These are phyloP conservation scores for Chlorops oryzae DNA, from an alignment of 1,140 invertebrate species.

Conservation along the genomic window DNA sequence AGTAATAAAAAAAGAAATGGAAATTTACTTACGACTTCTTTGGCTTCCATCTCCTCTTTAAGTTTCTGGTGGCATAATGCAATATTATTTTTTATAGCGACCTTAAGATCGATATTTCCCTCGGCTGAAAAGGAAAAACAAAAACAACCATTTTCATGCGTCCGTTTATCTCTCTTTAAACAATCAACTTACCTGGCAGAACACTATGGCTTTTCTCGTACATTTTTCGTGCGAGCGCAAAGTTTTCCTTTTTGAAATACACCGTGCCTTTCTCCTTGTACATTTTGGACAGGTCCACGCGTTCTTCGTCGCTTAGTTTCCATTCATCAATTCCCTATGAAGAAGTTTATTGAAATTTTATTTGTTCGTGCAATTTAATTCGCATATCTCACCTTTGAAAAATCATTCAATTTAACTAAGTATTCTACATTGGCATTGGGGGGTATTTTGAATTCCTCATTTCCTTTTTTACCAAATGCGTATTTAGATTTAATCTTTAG, in stretches of 20 bases:
- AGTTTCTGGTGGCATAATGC: constrained; percentile 80
- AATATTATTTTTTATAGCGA: constrained; percentile 76
- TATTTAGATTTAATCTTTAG: constrained; percentile 72
- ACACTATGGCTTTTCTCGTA: constrained; percentile 67
- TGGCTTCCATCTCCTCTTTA: constrained; percentile 66
- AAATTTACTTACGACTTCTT: constrained; percentile 50
- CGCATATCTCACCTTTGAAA: constrained; percentile 65
- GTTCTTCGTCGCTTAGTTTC: constrained; percentile 71
- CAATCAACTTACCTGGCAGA: constrained; percentile 39
- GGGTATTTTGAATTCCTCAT: constrained; percentile 68
- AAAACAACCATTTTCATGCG: background rate
- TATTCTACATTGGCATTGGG: constrained; percentile 75
- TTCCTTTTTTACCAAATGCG: constrained; percentile 73
- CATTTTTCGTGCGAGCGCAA: constrained; percentile 75
- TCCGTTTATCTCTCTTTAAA: constrained; percentile 10
- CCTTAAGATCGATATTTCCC: constrained; percentile 51
- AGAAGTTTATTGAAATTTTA: constrained; percentile 4
- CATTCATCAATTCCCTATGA: constrained; percentile 61
- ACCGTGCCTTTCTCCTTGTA: constrained; percentile 87
- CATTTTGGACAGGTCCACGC: constrained; percentile 72
- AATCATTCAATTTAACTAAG: constrained; percentile 70
- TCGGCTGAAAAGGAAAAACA: constrained; percentile 27
- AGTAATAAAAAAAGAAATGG: background rate
- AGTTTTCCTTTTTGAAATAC: constrained; percentile 81
- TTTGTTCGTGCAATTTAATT: constrained; percentile 33